Base-by-base conservation (phyloP, 2,113 vertebrate genomes). In the Recurvirostra avosetta region DNA sequence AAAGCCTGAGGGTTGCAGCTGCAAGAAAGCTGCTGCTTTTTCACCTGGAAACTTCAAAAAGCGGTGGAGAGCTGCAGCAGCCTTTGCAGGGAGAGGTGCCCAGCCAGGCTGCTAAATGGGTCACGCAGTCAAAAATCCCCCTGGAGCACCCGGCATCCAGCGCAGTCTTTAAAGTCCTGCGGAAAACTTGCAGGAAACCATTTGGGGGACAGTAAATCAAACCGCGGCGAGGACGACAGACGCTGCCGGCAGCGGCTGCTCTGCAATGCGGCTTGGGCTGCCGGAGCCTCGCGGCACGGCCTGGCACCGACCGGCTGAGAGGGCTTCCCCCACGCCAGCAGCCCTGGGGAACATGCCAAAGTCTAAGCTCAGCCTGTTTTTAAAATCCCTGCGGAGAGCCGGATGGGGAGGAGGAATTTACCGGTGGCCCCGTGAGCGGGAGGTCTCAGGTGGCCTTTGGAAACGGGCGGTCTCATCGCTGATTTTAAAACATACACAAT, bases 201-300 rank as follows among this genome's bases (percentile, higher is more conserved):
- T 94, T 36, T 11, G 49, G 53, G 66, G 70, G 77, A 36, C 75
- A 91, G 70, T 90, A 94, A 97, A 94, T 97, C 92, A 93, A 61
- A 17, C 5, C 0, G 5, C 2, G 5, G 65, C 0, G 15, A 78
- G 81, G 30, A 43, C 2, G 22, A 2, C 80, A 86, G 71, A 12
- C 6, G 3, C 34, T 68, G 94, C 49, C 22, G 23, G 49, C 70
- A 19, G 76, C 21, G 7, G 15, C 2, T 19, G 91, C 89, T 78
- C 93, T 36, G 94, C 94, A 96, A 65, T 86, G 94, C 90, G 34
- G 86, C 94, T 89, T 0, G 2, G 77, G 86, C 86, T 71, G 92
- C 86, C 0, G 3, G 41, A 55, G 59, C 91, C 86, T 52, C 2
- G 0, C 2, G 2, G 77, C 92, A 56, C 0, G 0, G 82, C 75